Percentiles rank a stretch among this genome's conserved stretches.
phyloP scores from a whole-genome alignment of 2,888 invertebrate genomes.

The Rapana venosa region DNA sequence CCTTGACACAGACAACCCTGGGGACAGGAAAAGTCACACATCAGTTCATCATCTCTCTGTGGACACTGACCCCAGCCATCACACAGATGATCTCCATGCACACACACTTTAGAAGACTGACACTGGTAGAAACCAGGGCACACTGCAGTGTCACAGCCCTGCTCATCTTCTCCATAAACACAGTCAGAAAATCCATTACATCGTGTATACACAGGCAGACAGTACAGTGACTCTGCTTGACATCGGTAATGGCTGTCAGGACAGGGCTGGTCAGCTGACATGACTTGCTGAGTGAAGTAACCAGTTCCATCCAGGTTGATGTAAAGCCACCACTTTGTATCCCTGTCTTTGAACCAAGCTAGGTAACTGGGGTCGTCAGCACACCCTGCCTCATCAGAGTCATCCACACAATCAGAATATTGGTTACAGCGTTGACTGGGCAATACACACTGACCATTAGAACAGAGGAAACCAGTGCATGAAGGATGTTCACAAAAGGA shows the following conservation, averaged over 20 bases:
- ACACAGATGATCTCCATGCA: constrained; percentile 5
- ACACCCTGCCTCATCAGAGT: not conserved
- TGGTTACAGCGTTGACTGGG: not conserved
- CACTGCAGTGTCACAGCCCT: not conserved
- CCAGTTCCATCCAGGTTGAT: not conserved
- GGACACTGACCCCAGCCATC: constrained; percentile 23
- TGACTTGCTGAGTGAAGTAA: not conserved
- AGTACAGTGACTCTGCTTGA: not conserved
- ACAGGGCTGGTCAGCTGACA: not conserved
- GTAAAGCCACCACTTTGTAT: not conserved
- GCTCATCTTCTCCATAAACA: constrained; percentile 8
- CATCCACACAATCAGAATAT: constrained; percentile 9
- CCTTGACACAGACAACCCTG: not conserved
- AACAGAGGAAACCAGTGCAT: not conserved
- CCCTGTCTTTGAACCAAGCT: not conserved
- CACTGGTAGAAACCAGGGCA: constrained; percentile 2
- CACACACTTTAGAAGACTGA: not conserved
- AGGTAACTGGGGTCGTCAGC: not conserved
- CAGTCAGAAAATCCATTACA: constrained; percentile 2
- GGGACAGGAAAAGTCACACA: not conserved
- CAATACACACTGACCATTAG: constrained; percentile 11
- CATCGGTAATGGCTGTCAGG: not conserved
- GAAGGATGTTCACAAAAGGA: constrained; percentile 2
- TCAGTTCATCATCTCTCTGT: not conserved
- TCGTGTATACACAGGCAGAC: not conserved